Base-by-base conservation (phyloP, 2,888 invertebrate species). In the Tipula confusa region DNA sequence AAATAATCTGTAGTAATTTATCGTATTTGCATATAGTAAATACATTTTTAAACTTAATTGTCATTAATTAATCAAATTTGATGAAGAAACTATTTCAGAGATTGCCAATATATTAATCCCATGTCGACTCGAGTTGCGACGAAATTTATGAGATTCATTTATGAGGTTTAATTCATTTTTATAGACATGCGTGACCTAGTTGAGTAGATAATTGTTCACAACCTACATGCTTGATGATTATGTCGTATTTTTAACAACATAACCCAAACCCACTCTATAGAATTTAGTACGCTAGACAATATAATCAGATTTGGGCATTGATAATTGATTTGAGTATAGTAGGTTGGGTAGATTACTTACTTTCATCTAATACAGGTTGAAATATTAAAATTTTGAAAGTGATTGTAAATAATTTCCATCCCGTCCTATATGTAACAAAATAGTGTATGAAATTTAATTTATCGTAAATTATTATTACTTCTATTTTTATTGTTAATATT, bases 331-430 rank as follows among this genome's bases (percentile, higher is more conserved):
- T 64, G 9, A 24, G 11, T 11, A 24, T 24, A 24, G 64, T 64
- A 24, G 64, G 64, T 64, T 64, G 64, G 24, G 64, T 64, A 43
- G 13, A n/a, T 43, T 43, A 43, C 13, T 43, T 43, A 43, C 43
- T 24, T 64, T 64, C 64, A 64, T 64, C 64, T 64, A 24, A 24
- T 64, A 9, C 64, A 64, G 64, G n/a, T 64, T 64, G 64, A 24
- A 64, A 64, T 64, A 64, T 64, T 64, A 11, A 64, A 64, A 64
- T 64, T 64, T 24, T 64, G 64, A 64, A 64, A 64, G 64, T 64
- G 64, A 64, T 64, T 24, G 43, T 43, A 24, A 9, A 64, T 24
- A 64, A 64, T 64, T 64, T 43, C 5, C 9, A 15, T 15, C 43
- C 43, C n/a, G 9, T 64, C 43, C 43, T 64, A 7, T 64, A 6